Percentiles rank a stretch among this genome's conserved stretches.
Evolutionary conservation across 2,113 vertebrate genomes (phyloP).

Genomic region (Origma solitaria): DNA sequence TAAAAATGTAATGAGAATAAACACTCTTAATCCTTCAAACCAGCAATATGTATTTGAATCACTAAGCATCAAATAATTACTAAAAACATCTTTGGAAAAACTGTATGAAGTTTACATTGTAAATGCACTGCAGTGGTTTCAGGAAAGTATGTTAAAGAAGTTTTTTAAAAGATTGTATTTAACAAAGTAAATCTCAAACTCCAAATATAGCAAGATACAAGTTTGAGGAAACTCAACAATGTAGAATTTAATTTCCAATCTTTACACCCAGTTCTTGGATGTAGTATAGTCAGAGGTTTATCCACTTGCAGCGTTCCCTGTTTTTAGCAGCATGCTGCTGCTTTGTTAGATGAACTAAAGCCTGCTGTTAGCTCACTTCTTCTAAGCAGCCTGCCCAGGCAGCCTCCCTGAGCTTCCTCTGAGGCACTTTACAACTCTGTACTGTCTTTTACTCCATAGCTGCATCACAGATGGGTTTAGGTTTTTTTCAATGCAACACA

Average conservation of each 20-base stretch:
- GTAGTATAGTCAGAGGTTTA: neutral
- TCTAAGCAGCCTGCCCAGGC: neutral
- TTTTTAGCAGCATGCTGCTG: neutral
- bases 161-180: neutral
- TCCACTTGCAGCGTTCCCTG: neutral
- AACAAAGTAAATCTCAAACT: neutral
- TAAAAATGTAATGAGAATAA: neutral
- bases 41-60: neutral
- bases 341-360: neutral
- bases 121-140: neutral
- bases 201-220: neutral
- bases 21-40: neutral
- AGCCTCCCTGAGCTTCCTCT: neutral
- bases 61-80: neutral
- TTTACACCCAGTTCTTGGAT: neutral
- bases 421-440: neutral
- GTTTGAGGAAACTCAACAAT: neutral
- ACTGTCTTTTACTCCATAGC: neutral
- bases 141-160: neutral
- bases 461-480: neutral
- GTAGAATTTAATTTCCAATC: neutral
- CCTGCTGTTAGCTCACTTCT: neutral
- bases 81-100: neutral
- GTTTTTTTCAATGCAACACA: neutral
- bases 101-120: neutral